Base-by-base conservation (phyloP, 2,888 invertebrate species). In the Antheraea yamamai region DNA sequence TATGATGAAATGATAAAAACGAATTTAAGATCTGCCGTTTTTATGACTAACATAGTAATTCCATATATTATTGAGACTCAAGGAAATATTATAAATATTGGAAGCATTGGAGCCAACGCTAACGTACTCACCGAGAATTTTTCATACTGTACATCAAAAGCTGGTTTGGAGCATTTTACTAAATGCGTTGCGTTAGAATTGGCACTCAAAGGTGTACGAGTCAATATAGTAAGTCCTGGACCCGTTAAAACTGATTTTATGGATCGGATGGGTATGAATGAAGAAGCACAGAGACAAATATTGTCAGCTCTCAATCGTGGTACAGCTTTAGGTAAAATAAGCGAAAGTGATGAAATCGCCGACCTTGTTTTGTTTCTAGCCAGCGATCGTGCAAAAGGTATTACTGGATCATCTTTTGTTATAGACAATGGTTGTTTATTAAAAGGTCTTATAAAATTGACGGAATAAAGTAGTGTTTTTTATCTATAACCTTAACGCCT, bases 161-260 rank as follows among this genome's bases (percentile, higher is more conserved):
- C 97, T 51, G 97, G 97, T 3, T 81, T 97, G 20, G 97, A 97
- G 86, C 97, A 97, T 82, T 95, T 98, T 77, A 97, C 97, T 0
- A 90, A 95, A 78, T 96, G 97, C 83, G 90, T 95, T 8, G 97
- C 97, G 4, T 86, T 97, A 64, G 97, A 96, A 81, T 86, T 96
- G 23, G 96, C 95, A 73, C 77, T 87, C 1, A 92, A 94, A 78
- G 93, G 87, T 0, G 96, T 97, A 0, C 90, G 97, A 74, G 97
- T 97, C 0, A 97, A 97, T 86, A 92, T 95, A 71, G 96, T 97
- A 0, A 96, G 96, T 83, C 97, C 97, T 26, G 97, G 97, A 8
- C 97, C 97, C 0, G 95, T 96, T 0, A 96, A 71, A 20, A 88
- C 90, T 0, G 83, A 86, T 52, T 81, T 87, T 35, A 20, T 79